phyloP scores from a whole-genome alignment of 2,888 invertebrate genomes.

The Trypoxylon attenuatum region DNA sequence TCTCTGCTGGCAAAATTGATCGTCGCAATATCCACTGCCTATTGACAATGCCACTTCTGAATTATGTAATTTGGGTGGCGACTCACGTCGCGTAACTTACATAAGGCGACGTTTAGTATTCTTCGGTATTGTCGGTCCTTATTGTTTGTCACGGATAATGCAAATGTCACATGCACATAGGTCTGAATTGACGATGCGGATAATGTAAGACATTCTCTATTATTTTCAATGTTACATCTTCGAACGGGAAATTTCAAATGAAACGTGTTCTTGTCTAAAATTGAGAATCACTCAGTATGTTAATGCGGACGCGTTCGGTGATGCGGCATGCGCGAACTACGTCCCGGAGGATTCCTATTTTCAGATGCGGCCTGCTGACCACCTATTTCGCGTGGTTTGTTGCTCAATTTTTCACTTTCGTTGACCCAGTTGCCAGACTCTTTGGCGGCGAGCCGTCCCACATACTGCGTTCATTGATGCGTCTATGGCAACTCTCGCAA shows the following conservation, averaged over 20 bases:
- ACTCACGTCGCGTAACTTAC: background rate
- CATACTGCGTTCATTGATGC: conserved; percentile 16
- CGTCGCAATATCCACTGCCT: too few relatives aligned
- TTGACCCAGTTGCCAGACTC: conserved; percentile 21
- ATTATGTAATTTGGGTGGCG: background rate
- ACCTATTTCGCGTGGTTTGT: conserved; percentile 21
- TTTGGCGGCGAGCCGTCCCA: conserved; percentile 6
- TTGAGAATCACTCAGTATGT: too few relatives aligned
- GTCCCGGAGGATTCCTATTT: conserved; percentile 19
- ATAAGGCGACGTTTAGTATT: background rate
- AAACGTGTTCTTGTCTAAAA: too few relatives aligned
- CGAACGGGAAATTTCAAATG: too few relatives aligned
- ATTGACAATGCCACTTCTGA: background rate
- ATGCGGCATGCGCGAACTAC: conserved; percentile 3
- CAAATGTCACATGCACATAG: background rate
- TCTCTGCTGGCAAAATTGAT: too few relatives aligned
- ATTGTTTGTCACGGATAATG: background rate
- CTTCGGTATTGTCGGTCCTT: background rate
- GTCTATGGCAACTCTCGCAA: too few relatives aligned
- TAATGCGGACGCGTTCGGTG: conserved; percentile 3
- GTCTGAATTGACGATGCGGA: too few relatives aligned
- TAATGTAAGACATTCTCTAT: too few relatives aligned
- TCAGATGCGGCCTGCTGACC: conserved; percentile 6
- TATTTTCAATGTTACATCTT: background rate
- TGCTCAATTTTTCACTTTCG: conserved; percentile 28